Evolutionary conservation across 2,797 vertebrate genomes (phyloP).

Genomic region (Xenops minutus): DNA sequence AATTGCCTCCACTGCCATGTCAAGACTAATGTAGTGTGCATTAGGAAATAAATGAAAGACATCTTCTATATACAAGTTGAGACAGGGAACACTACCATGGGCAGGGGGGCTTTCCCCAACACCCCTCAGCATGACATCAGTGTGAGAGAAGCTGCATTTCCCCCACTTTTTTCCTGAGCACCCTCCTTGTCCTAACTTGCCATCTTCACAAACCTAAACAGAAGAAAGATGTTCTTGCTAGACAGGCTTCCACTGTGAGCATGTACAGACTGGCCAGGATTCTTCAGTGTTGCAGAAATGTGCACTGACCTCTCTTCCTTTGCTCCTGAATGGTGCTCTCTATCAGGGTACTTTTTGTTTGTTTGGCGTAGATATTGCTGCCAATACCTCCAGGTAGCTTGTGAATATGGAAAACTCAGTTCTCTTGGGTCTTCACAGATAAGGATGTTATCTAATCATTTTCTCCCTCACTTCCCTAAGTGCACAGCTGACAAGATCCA

Average conservation of each 20-base stretch:
- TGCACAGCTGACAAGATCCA: neutral
- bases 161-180: neutral
- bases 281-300: neutral
- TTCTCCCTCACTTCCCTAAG: constrained; percentile 28
- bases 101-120: neutral
- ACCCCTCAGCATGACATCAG: neutral
- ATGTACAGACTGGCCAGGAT: neutral
- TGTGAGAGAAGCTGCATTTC: neutral
- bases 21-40: neutral
- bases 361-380: neutral
- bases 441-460: neutral
- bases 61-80: neutral
- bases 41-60: neutral
- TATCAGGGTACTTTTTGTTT: neutral
- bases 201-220: neutral
- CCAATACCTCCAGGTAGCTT: neutral
- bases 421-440: neutral
- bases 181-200: neutral
- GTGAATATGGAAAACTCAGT: neutral
- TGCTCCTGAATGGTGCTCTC: neutral
- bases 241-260: neutral
- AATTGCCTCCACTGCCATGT: neutral
- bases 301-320: neutral
- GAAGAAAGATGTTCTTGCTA: neutral
- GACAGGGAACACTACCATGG: neutral